These are phyloP conservation scores for Hydrotaea diabolus DNA, from an alignment of 2,888 invertebrate species.

Conservation along the genomic window DNA sequence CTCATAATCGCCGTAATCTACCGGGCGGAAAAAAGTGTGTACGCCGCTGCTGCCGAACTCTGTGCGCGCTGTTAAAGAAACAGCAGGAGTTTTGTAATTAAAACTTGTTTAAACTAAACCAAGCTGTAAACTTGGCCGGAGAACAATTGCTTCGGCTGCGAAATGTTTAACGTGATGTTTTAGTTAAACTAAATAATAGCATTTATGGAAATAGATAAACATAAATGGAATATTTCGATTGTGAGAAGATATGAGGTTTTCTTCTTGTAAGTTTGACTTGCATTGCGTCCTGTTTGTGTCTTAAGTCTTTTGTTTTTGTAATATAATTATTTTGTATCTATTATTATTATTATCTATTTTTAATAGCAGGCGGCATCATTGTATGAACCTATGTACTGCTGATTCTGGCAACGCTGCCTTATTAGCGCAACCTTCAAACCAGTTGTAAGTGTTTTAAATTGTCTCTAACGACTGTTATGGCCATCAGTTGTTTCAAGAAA, in stretches of 20 bases:
- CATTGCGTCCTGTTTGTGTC: conserved; percentile 27
- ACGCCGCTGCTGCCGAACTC: conserved; percentile 27
- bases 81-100: conserved; percentile 61
- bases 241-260: too few relatives aligned
- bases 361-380: too few relatives aligned
- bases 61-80: conserved; percentile 26
- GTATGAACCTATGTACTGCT: too few relatives aligned
- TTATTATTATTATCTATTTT: too few relatives aligned
- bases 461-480: too few relatives aligned
- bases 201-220: conserved; percentile 5
- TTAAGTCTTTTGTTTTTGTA: conserved; percentile 44
- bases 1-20: conserved; percentile 30
- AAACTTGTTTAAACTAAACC: conserved; percentile 42
- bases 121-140: background rate
- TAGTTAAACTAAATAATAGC: conserved; percentile 1
- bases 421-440: too few relatives aligned
- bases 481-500: too few relatives aligned
- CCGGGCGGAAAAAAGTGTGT: conserved; percentile 31
- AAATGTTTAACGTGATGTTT: background rate
- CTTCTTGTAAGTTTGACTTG: background rate
- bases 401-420: too few relatives aligned
- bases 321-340: too few relatives aligned
- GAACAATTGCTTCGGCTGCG: background rate
- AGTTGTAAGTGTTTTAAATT: too few relatives aligned
- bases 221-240: conserved; percentile 6